phyloP scores from a whole-genome alignment of 2,113 vertebrate genomes.

The Aegotheles bennettii region DNA sequence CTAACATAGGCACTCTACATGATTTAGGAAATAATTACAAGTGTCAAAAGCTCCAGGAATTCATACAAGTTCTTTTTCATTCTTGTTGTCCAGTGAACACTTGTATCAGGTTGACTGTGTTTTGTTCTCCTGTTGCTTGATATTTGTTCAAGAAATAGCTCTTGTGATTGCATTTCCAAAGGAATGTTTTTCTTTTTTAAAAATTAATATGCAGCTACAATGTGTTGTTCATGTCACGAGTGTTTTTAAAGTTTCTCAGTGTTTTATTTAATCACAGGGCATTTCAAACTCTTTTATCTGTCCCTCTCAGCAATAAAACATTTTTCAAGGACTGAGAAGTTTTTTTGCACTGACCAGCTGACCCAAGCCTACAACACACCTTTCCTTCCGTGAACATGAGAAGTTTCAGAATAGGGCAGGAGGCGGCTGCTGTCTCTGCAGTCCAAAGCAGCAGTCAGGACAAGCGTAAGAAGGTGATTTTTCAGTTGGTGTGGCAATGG shows the following conservation, averaged over 20 bases:
- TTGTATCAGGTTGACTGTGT: fast-evolving
- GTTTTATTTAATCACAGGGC: background rate
- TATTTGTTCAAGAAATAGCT: background rate
- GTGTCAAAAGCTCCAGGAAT: background rate
- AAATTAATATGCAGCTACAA: background rate
- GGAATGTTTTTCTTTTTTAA: background rate
- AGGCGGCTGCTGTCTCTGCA: background rate
- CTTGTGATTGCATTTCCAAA: background rate
- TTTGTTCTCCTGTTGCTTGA: background rate
- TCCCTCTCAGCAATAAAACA: background rate
- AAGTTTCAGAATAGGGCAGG: background rate
- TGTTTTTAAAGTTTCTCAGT: background rate
- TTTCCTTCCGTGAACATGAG: background rate
- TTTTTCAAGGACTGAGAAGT: background rate
- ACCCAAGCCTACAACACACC: background rate
- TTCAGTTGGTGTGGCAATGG: fast-evolving
- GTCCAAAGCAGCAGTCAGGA: background rate
- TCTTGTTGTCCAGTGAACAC: background rate
- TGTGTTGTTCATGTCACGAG: background rate
- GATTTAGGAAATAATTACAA: background rate
- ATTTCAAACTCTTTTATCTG: background rate
- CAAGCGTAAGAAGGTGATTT: background rate
- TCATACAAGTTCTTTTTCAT: background rate
- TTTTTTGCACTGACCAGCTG: background rate
- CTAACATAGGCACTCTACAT: background rate